Base-by-base conservation (phyloP, 2,888 invertebrate genomes). In the Timema podura region DNA sequence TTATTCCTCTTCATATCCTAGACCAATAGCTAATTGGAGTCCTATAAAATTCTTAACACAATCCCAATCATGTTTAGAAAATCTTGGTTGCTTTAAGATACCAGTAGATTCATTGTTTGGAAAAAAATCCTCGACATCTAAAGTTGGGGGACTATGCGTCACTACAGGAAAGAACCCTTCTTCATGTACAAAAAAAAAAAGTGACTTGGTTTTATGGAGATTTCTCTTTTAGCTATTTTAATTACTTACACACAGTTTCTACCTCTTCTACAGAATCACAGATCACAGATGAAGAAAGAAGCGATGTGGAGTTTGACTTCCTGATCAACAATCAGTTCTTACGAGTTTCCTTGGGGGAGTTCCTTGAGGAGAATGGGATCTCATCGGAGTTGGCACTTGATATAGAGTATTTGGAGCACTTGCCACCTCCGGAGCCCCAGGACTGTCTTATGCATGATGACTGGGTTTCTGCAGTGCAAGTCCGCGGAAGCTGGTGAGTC, bases 391-490 rank as follows among this genome's bases (percentile, higher is more conserved):
- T 88, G 68, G 91, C 93, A 10, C 83, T 98, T 74, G 91, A 93
- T 74, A 86, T 98, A 67, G 98, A 98, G 81, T 98, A 98, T 82
- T 84, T 98, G 44, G 92, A 95, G 79, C 88, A 92, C 76, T 90
- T 91, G 76, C 94, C 96, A 11, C 91, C 97, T 0, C 98, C 98
- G 0, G 88, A 93, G 77, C 97, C 98, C 0, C 89, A 95, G 79
- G 93, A 96, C 80, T 94, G 95, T 79, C 84, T 98, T 74, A 86
- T 94, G 80, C 97, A 98, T 78, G 96, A 98, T 82, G 98, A 99
- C 80, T 99, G 98, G 98, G 95, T 98, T n/a, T 91, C 95, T 30
- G 88, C 93, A 61, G 89, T 96, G 0, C 89, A 91, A 76, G 85
- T 88, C 57, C 83, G 85, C 73, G 86, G 85, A 57, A 88, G 88